Percentiles rank a stretch among this genome's conserved stretches.
These are phyloP conservation scores for Pogonophryne albipinna DNA, from an alignment of 2,797 vertebrate genomes.

Conservation along the genomic window DNA sequence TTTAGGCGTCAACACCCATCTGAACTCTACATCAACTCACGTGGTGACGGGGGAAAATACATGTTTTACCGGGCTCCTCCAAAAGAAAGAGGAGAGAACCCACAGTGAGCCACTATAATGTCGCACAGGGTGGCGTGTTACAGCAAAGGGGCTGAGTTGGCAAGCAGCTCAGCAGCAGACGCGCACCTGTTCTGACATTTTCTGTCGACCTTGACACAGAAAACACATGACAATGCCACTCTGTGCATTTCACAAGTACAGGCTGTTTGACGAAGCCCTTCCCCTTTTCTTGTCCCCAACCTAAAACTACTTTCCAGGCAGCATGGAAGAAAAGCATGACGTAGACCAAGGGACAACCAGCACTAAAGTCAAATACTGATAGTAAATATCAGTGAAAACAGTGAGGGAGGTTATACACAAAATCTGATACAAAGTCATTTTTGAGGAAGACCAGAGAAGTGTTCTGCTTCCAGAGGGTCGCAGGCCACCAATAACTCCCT, in stretches of 20 bases:
- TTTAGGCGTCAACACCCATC: slow-evolving; percentile 41
- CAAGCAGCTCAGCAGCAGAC: slow-evolving; percentile 84
- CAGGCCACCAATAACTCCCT: slow-evolving; percentile 14
- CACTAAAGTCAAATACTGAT: slow-evolving; percentile 21
- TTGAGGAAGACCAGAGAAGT: slow-evolving; percentile 20
- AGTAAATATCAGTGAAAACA: slow-evolving; percentile 29
- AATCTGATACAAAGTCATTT: slow-evolving; percentile 8
- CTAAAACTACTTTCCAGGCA: slow-evolving; percentile 62
- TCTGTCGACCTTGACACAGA: slow-evolving; percentile 86
- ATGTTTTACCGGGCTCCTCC: slow-evolving; percentile 49
- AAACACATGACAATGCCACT: slow-evolving; percentile 85
- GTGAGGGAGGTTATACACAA: neutral
- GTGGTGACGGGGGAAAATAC: slow-evolving; percentile 2
- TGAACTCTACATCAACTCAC: slow-evolving; percentile 31
- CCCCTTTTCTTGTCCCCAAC: slow-evolving; percentile 57
- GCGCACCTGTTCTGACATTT: slow-evolving; percentile 89
- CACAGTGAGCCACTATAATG: slow-evolving; percentile 69
- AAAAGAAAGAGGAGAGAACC: slow-evolving; percentile 63
- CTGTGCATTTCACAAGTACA: slow-evolving; percentile 73
- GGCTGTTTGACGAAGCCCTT: slow-evolving; percentile 63
- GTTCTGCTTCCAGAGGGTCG: slow-evolving; percentile 35
- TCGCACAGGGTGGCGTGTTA: slow-evolving; percentile 78
- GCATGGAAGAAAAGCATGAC: slow-evolving; percentile 22
- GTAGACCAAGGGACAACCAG: slow-evolving; percentile 20
- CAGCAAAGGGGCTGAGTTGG: slow-evolving; percentile 83